Percentiles rank a stretch among this genome's conserved stretches.
Conservation (phyloP, 1,140 invertebrate genomes). For the Pinna nobilis region DNA sequence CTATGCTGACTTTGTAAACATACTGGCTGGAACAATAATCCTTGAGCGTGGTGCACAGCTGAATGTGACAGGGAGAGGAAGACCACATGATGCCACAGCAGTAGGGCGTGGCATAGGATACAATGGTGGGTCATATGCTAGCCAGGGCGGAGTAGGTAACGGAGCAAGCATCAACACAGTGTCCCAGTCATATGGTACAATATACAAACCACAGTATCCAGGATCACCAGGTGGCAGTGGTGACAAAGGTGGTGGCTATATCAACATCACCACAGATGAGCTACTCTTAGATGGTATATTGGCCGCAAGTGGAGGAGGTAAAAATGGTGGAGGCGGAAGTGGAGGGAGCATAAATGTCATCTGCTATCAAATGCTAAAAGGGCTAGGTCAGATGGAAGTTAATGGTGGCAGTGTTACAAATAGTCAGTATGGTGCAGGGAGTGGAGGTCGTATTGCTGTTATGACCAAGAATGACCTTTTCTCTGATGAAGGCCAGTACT, state of each 20-base stretch:
- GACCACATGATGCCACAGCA: constrained; percentile 31
- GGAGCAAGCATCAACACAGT: constrained; percentile 29
- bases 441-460: constrained; percentile 63
- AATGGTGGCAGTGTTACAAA: constrained; percentile 52
- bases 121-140: constrained; percentile 61
- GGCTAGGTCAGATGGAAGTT: constrained; percentile 53
- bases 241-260: constrained; percentile 55
- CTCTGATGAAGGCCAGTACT: constrained; percentile 48
- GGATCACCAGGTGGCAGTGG: constrained; percentile 56
- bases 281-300: constrained; percentile 58
- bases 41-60: constrained; percentile 55
- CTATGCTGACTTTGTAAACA: constrained; percentile 45
- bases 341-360: constrained; percentile 61
- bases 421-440: constrained; percentile 53
- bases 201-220: constrained; percentile 48
- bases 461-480: constrained; percentile 43
- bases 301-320: constrained; percentile 46
- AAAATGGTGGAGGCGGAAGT: constrained; percentile 55
- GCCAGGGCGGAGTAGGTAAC: constrained; percentile 54
- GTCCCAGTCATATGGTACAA: constrained; percentile 55
- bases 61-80: constrained; percentile 49
- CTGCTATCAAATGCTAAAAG: constrained; percentile 48
- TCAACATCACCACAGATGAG: constrained; percentile 49
- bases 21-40: constrained; percentile 51
- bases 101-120: constrained; percentile 37